A percentile compares a stretch with the other conserved stretches of the same genome.
Conservation (phyloP, 2,888 invertebrate genomes). For the Cinara cedri region DNA sequence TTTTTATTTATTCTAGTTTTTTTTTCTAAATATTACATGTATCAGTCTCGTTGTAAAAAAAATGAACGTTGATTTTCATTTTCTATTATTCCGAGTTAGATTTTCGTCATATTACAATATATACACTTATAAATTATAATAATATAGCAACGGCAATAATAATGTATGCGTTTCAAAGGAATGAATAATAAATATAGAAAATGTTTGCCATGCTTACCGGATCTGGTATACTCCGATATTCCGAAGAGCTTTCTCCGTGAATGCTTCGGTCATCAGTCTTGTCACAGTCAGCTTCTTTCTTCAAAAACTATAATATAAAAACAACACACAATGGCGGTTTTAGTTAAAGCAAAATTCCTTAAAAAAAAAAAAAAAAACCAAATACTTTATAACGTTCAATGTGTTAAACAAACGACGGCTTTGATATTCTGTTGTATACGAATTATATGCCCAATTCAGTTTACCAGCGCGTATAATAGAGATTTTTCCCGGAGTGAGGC, state of each 20-base stretch:
- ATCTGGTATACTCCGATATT: slow-evolving; percentile 83
- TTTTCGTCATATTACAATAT: slow-evolving; percentile 20
- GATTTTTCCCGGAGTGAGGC: too few species aligned
- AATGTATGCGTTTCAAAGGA: too few species aligned
- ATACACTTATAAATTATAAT: not conserved
- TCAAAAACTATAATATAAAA: slow-evolving; percentile 73
- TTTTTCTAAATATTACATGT: slow-evolving; percentile 33
- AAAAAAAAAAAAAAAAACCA: too few species aligned
- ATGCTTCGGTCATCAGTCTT: slow-evolving; percentile 76
- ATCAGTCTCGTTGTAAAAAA: slow-evolving; percentile 32
- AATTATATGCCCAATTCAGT: too few species aligned
- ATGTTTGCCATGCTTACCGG: slow-evolving; percentile 70
- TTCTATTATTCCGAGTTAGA: slow-evolving; percentile 7
- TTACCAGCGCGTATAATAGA: too few species aligned
- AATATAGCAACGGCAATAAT: too few species aligned
- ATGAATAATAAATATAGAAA: slow-evolving; percentile 16
- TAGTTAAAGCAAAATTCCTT: not conserved
- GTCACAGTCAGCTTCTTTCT: slow-evolving; percentile 88
- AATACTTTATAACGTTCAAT: too few species aligned
- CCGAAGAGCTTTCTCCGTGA: slow-evolving; percentile 76
- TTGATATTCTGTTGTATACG: not conserved
- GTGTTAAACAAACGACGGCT: not conserved
- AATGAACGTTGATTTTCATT: slow-evolving; percentile 17
- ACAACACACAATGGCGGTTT: slow-evolving; percentile 30
- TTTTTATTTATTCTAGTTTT: slow-evolving; percentile 6